Evolutionary conservation across 2,113 vertebrate species (phyloP).

Genomic region (Oenanthe melanoleuca): DNA sequence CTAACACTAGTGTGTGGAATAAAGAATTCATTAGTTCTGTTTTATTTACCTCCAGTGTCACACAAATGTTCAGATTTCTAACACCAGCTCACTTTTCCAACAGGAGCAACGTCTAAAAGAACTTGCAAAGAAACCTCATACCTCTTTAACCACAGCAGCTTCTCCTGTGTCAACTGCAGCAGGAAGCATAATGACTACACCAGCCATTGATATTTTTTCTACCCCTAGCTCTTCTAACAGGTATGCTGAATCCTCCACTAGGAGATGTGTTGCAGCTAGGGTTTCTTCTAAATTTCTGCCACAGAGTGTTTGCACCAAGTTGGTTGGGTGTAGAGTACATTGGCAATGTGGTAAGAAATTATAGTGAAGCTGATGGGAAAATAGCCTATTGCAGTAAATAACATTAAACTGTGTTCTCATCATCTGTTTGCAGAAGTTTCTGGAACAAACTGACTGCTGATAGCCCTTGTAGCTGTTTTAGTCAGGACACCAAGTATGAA

Average conservation of each 20-base stretch:
- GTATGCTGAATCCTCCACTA: conserved; percentile 41
- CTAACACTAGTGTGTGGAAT: not conserved
- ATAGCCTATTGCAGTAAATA: not conserved
- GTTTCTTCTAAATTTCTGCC: not conserved
- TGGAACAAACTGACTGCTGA: not conserved
- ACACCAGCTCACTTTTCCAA: conserved; percentile 43
- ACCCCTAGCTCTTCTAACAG: conserved; percentile 95
- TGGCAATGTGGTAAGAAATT: not conserved
- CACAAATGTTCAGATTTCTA: conserved; percentile 25
- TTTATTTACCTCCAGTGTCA: not conserved
- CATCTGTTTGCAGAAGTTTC: not conserved
- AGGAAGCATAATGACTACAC: conserved; percentile 90
- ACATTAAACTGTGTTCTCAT: not conserved
- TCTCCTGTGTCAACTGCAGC: conserved; percentile 93
- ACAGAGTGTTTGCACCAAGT: not conserved
- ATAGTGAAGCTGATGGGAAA: not conserved
- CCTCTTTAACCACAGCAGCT: conserved; percentile 92
- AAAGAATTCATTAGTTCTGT: not conserved
- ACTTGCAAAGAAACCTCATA: conserved; percentile 93
- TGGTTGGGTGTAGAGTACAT: not conserved
- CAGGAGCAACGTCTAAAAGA: conserved; percentile 97
- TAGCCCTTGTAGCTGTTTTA: not conserved
- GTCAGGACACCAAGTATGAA: rapidly evolving
- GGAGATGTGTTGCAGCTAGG: not conserved
- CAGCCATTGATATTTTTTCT: conserved; percentile 95